Evolutionary conservation across 2,797 vertebrate species (phyloP), one percentile per base, ranked within the genome.

Genomic region (Neosilurus hyrtlii): DNA sequence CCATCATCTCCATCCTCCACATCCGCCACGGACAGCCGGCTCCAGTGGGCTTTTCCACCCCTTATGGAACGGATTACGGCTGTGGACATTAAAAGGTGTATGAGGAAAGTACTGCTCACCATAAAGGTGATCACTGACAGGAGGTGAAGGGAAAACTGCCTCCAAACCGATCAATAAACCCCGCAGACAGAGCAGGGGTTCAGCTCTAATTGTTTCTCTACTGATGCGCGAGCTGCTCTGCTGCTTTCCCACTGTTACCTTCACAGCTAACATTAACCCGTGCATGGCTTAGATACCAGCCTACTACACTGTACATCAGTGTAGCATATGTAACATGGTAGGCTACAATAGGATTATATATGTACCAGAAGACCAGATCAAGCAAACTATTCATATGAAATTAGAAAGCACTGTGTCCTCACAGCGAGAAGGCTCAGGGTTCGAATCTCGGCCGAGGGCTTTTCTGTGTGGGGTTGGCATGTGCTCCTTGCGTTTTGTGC

Each of bases 251-350:
- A 80, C 59, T 83, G 62, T 80, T 79, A 78, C 83, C 85, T 81
- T 65, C 82, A 77, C 74, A 79, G 66, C 49, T 73, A 18, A 30
- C 70, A 82, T 89, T 85, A 89, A 89, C 90, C 89, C 89, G 26
- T 86, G 63, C 65, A 62, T 79, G 66, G 37, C 85, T 79, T 18
- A 5, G 6, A 77, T 14, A 59, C 54, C 7, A 30, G 73, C 4
- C 30, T 9, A 9, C 56, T 61, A 22, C 57, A 37, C 37, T 18
- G 57, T 59, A 26, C 2, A 43, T 43, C 37, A 43, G 9, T 10
- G 52, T n/a, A n/a, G n/a, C n/a, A n/a, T n/a, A n/a, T n/a, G n/a
- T n/a, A n/a, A n/a, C n/a, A n/a, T n/a, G n/a, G n/a, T n/a, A n/a
- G n/a, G n/a, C n/a, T n/a, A n/a, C n/a, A n/a, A n/a, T n/a, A n/a